phyloP scores from a whole-genome alignment of 2,888 invertebrate species.

The Tubulanus polymorphus region DNA sequence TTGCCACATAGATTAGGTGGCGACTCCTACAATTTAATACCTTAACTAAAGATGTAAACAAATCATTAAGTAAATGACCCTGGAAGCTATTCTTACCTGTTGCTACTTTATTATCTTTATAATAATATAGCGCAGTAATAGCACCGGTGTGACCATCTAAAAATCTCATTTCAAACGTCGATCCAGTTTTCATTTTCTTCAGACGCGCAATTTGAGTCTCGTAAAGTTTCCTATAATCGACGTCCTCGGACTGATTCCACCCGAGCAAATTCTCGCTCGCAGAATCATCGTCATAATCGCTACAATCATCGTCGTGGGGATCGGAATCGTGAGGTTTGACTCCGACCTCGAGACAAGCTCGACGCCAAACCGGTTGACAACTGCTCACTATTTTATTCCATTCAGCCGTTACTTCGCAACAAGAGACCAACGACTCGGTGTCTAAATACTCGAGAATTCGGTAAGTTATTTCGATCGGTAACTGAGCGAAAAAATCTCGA shows the following conservation, averaged over 20 bases:
- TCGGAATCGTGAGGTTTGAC: neutral
- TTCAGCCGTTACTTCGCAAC: neutral
- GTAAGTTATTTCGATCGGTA: neutral
- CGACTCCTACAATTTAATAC: too few relatives aligned
- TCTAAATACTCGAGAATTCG: neutral
- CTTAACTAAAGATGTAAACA: too few relatives aligned
- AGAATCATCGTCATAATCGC: too few relatives aligned
- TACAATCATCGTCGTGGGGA: too few relatives aligned
- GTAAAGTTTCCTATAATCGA: neutral
- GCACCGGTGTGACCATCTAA: neutral
- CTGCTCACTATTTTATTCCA: neutral
- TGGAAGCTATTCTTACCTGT: constrained; percentile 1
- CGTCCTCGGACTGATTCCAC: neutral
- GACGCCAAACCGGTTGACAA: neutral
- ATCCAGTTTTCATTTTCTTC: neutral
- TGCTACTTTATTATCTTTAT: neutral
- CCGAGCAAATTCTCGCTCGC: too few relatives aligned
- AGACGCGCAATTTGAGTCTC: neutral
- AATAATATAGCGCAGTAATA: neutral
- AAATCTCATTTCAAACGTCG: neutral
- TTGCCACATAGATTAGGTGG: too few relatives aligned
- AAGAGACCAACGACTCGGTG: neutral
- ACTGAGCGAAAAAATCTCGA: neutral
- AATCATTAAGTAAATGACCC: too few relatives aligned
- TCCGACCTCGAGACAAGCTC: neutral